Base-by-base conservation (phyloP, 1,140 invertebrate genomes). In the Camponotus vicinus region DNA sequence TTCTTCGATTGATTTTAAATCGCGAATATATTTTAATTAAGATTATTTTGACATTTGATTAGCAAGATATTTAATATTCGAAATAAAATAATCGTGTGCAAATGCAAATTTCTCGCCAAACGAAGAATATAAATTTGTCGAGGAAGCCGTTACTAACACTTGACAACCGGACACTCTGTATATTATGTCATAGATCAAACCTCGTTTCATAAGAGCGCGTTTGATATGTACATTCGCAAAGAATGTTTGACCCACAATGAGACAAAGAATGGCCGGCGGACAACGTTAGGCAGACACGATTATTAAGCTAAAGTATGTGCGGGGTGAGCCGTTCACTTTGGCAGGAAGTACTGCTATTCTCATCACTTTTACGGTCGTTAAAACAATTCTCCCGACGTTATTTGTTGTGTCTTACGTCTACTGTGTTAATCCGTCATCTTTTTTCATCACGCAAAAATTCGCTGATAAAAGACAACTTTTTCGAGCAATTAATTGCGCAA, bases 251-350 rank as follows among this genome's bases (percentile, higher is more conserved):
- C 37, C 32, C 18, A 76, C 49, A 66, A 40, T 66, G 73, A 52
- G 70, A 85, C 82, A 67, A 85, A 64, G 61, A 79, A 64, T 66
- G 63, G 52, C 59, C 15, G 42, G 45, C 79, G 73, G 73, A 45
- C 37, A 85, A 52, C n/a, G 61, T 79, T 79, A 83, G 83, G 61
- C 83, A 85, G 83, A 66, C 63, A 61, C 49, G 83, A 79, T 85
- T 66, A 85, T 85, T 85, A 85, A 85, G 83, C 71, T 77, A 79
- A 85, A 85, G 83, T 85, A 78, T 85, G 75, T 85, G 71, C 75
- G 83, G 71, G 83, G 73, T 61, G 71, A 59, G 61, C 73, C 71
- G 42, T 84, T 84, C 64, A 13, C 64, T 86, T 86, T 73, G 69
- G 76, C 84, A 86, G 84, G 84, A 86, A 86, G 75, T 79, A 79